Base-by-base conservation (phyloP, 2,888 invertebrate species). In the Tipula lateralis region DNA sequence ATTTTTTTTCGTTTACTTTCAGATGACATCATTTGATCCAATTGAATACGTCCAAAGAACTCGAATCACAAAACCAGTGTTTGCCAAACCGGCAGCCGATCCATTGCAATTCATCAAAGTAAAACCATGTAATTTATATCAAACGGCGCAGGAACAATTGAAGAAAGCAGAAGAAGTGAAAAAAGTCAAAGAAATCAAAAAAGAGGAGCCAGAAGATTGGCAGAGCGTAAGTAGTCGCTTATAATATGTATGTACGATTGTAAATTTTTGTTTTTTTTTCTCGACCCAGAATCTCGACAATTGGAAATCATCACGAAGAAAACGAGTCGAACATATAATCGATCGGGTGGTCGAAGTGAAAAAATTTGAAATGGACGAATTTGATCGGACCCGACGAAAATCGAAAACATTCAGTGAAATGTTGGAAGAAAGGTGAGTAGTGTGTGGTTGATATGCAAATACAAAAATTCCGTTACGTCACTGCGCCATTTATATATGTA, bases 351-450 rank as follows among this genome's bases (percentile, higher is more conserved):
- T 96, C 86, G 96, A 97, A 91, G 96, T 96, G 87, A 96, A 96
- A 88, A 95, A 96, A 89, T 92, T 96, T 89, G 96, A 96, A 91
- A 92, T 94, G 89, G 96, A 96, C 88, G 94, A 95, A 88, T 91
- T 92, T 90, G 93, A 93, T 88, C 93, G 94, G 89, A 91, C 91
- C 87, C 93, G 95, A 87, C 93, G 94, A 88, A 95, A 95, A 92
- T 95, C 94, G 91, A 97, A 97, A 92, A 97, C 97, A 86, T 97
- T 97, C 92, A 96, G 94, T 89, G 97, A 98, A 91, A 97, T 98
- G 95, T 93, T 97, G 91, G 96, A 96, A 90, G 96, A 96, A 90
- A 93, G 96, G 94, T 95, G 88, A 90, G 91, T 9, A 83, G 29
- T n/a, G n/a, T n/a, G n/a, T n/a, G n/a, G 19, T 1, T 36, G 9